Conservation (phyloP, 2,888 invertebrate species). For the Noctua fimbriata region DNA sequence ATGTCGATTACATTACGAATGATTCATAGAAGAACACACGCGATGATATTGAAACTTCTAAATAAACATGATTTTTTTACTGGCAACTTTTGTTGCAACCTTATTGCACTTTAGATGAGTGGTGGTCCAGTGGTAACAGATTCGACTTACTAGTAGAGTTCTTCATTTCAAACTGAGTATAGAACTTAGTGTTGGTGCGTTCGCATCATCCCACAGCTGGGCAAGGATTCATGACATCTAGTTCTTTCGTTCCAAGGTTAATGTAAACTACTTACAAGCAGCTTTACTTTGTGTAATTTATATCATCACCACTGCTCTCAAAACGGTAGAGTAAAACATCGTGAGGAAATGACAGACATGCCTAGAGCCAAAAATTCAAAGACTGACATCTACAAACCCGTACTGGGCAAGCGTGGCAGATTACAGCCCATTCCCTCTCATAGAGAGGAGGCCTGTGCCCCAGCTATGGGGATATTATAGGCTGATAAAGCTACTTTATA, state of each 20-base stretch:
- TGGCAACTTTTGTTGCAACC: constrained; percentile 74
- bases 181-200: background rate
- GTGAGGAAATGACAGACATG: background rate
- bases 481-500: background rate
- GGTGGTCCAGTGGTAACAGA: background rate
- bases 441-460: background rate
- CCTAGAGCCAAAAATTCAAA: background rate
- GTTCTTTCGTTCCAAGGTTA: background rate
- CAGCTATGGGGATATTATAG: background rate
- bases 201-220: background rate
- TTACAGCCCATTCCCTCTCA: background rate
- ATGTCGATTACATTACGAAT: constrained; percentile 83
- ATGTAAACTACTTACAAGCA: background rate
- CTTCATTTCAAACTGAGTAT: background rate
- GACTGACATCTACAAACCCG: background rate
- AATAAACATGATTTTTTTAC: constrained; percentile 81
- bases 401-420: background rate
- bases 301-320: background rate
- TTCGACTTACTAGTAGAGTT: too few species aligned
- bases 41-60: constrained; percentile 71
- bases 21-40: constrained; percentile 81
- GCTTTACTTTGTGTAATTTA: background rate
- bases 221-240: background rate
- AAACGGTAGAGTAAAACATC: background rate
- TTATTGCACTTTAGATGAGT: background rate